Evolutionary conservation across 2,888 invertebrate species (phyloP).

Genomic region (Caenorhabditis drosophilae): DNA sequence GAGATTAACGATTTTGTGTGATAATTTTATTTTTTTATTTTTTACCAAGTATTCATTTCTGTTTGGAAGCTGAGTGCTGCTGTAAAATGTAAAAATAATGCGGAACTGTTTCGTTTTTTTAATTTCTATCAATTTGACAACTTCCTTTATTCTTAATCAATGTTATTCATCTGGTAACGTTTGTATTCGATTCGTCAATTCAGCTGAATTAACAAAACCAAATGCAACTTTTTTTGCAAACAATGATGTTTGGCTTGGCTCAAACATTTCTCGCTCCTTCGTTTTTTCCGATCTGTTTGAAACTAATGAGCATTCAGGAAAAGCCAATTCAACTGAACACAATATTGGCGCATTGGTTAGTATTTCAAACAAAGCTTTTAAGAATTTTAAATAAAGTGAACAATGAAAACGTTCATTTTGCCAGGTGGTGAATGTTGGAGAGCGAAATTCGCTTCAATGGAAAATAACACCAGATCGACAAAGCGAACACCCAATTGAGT

Average conservation of each 20-base stretch:
- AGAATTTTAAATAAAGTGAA: background rate
- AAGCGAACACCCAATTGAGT: slow-evolving; percentile 26
- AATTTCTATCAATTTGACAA: background rate
- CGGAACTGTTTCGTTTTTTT: background rate
- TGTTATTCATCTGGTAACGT: slow-evolving; percentile 22
- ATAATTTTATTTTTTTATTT: background rate
- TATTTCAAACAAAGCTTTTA: too few relatives aligned
- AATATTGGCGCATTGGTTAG: slow-evolving; percentile 26
- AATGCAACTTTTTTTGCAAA: too few relatives aligned
- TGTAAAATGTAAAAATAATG: background rate
- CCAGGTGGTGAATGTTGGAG: slow-evolving; percentile 27
- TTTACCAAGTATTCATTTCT: background rate
- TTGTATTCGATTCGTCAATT: slow-evolving; percentile 20
- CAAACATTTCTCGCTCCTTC: too few relatives aligned
- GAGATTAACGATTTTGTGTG: background rate
- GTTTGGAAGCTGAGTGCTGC: too few relatives aligned
- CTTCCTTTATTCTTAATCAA: slow-evolving; percentile 8
- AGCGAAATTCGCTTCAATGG: slow-evolving; percentile 20
- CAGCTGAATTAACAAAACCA: too few relatives aligned
- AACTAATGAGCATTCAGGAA: slow-evolving; percentile 13
- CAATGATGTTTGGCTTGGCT: too few relatives aligned
- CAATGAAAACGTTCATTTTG: slow-evolving; percentile 14
- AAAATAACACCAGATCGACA: slow-evolving; percentile 20
- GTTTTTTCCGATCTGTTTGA: slow-evolving; percentile 22
- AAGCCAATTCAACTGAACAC: slow-evolving; percentile 22